Conservation (phyloP, 2,797 vertebrate species). For the Rhincodon typus region DNA sequence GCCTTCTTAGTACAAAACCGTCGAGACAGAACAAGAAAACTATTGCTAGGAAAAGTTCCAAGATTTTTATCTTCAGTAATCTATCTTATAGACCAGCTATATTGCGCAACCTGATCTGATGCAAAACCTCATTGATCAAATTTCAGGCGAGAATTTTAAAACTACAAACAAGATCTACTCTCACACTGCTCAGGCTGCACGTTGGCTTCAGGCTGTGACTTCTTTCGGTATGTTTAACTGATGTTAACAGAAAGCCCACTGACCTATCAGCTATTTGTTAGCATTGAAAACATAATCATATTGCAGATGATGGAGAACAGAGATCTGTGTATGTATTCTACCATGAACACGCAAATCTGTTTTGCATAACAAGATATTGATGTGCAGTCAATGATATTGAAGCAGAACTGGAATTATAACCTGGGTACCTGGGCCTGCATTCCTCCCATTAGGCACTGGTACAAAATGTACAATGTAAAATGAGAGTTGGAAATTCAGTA, state of each 20-base stretch:
- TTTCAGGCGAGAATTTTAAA: not conserved
- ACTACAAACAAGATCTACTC: not conserved
- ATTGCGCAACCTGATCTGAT: not conserved
- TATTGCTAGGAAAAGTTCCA: not conserved
- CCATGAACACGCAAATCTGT: not conserved
- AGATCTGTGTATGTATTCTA: not conserved
- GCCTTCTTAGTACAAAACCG: slow-evolving; percentile 6
- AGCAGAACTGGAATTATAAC: not conserved
- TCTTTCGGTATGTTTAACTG: not conserved
- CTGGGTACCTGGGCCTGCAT: not conserved
- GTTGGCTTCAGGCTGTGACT: not conserved
- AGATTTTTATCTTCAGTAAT: not conserved
- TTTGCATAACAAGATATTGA: not conserved
- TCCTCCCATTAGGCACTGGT: not conserved
- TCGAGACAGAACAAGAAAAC: not conserved
- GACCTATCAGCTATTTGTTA: not conserved
- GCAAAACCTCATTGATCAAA: not conserved
- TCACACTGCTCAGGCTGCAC: not conserved
- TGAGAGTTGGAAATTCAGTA: not conserved
- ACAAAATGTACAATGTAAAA: not conserved
- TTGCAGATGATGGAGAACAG: not conserved
- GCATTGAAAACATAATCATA: not conserved
- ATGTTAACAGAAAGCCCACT: not conserved
- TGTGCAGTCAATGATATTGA: not conserved
- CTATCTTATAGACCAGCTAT: not conserved